phyloP scores from a whole-genome alignment of 1,140 invertebrate genomes.

The Ceratitis capitata region DNA sequence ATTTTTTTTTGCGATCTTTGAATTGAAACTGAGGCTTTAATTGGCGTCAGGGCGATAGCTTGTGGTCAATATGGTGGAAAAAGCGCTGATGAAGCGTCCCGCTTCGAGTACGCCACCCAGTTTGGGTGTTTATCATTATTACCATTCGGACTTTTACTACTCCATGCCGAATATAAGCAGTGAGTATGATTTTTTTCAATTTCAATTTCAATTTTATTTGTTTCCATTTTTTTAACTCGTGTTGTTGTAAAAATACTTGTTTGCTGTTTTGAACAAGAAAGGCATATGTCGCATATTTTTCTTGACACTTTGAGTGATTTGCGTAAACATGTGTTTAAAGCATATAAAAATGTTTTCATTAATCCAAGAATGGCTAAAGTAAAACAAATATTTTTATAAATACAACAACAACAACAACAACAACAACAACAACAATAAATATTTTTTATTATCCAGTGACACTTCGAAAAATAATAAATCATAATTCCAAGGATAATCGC shows the following conservation, averaged over 20 bases:
- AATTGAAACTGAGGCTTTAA: neutral
- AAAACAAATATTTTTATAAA: no score
- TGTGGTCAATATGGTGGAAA: conserved; percentile 5
- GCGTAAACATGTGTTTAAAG: neutral
- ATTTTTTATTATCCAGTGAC: no score
- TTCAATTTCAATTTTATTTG: neutral
- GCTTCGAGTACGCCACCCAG: neutral
- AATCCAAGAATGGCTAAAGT: no score
- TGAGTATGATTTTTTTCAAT: no score
- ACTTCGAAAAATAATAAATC: no score
- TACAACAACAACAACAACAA: no score
- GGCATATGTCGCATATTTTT: neutral
- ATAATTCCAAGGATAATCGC: no score
- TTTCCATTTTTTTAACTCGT: neutral
- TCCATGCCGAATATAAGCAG: conserved; percentile 59
- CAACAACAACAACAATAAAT: no score
- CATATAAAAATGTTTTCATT: neutral
- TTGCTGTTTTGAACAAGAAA: neutral
- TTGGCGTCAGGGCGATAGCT: neutral
- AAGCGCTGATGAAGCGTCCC: neutral
- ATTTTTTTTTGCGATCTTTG: neutral
- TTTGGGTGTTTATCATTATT: conserved; percentile 51
- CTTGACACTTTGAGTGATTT: neutral
- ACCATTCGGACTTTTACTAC: conserved; percentile 61
- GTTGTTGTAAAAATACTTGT: neutral